A percentile compares a stretch with the other conserved stretches of the same genome.
phyloP scores from a whole-genome alignment of 2,797 vertebrate species.

The Diplodus puntazzo region DNA sequence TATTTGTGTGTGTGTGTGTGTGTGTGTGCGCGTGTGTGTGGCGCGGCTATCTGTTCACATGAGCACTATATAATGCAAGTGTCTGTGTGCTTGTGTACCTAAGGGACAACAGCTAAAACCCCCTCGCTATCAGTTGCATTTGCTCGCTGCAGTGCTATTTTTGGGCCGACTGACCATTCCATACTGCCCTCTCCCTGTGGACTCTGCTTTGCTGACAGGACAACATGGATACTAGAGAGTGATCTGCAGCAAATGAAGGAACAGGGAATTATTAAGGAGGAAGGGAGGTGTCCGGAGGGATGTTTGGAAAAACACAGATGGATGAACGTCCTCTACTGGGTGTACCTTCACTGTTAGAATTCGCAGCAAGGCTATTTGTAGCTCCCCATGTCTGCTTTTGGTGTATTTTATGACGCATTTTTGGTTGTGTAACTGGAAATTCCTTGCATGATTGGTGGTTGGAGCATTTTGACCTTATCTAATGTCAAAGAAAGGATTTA shows the following conservation, averaged over 20 bases:
- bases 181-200: conserved; percentile 64
- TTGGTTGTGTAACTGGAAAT: conserved; percentile 55
- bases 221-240: conserved; percentile 74
- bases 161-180: conserved; percentile 71
- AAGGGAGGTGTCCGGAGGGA: conserved; percentile 29
- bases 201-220: conserved; percentile 75
- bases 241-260: conserved; percentile 52
- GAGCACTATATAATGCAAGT: conserved; percentile 34
- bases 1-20: conserved; percentile 31
- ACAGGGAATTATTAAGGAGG: conserved; percentile 46
- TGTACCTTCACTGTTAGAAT: conserved; percentile 30
- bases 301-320: conserved; percentile 23
- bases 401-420: conserved; percentile 48
- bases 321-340: conserved; percentile 30
- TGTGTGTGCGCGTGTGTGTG: conserved; percentile 12
- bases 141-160: conserved; percentile 80
- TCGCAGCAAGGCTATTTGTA: conserved; percentile 51
- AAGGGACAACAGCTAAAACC: conserved; percentile 51
- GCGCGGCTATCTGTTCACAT: conserved; percentile 35
- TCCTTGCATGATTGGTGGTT: conserved; percentile 22
- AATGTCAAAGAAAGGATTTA: conserved; percentile 20
- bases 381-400: conserved; percentile 34
- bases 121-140: conserved; percentile 65
- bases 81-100: conserved; percentile 50
- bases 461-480: conserved; percentile 27